Conservation (phyloP, 2,797 vertebrate genomes). For the Poeciliopsis infans region DNA sequence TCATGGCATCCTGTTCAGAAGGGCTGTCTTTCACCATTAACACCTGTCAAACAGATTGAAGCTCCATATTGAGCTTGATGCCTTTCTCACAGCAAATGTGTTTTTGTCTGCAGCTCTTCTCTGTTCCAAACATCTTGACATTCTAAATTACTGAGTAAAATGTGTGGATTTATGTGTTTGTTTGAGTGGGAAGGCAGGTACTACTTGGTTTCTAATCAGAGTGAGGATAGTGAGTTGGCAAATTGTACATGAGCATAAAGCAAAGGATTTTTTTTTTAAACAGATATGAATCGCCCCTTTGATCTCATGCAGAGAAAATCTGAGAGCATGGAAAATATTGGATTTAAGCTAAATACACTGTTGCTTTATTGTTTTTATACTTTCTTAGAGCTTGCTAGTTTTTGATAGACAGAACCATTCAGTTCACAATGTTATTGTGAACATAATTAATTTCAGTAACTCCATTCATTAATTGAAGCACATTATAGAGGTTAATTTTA, state of each 20-base stretch:
- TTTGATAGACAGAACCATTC: not conserved
- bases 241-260: constrained; percentile 17
- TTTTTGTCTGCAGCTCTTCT: constrained; percentile 9
- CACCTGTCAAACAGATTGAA: constrained; percentile 39
- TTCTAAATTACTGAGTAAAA: not conserved
- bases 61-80: constrained; percentile 25
- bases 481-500: not conserved
- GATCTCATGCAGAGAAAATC: not conserved
- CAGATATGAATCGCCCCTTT: constrained; percentile 9
- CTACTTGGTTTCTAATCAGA: constrained; percentile 35
- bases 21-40: constrained; percentile 52
- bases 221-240: constrained; percentile 38
- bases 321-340: not conserved
- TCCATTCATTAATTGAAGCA: not conserved
- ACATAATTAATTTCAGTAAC: not conserved
- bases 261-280: constrained; percentile 9
- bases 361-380: not conserved
- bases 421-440: not conserved
- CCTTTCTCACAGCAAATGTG: constrained; percentile 40
- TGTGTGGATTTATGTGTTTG: not conserved
- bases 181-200: constrained; percentile 20
- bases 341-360: not conserved
- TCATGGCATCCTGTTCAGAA: constrained; percentile 41
- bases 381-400: not conserved
- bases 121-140: constrained; percentile 7